Base-by-base conservation (phyloP, 2,888 invertebrate genomes). In the Diploptera punctata region DNA sequence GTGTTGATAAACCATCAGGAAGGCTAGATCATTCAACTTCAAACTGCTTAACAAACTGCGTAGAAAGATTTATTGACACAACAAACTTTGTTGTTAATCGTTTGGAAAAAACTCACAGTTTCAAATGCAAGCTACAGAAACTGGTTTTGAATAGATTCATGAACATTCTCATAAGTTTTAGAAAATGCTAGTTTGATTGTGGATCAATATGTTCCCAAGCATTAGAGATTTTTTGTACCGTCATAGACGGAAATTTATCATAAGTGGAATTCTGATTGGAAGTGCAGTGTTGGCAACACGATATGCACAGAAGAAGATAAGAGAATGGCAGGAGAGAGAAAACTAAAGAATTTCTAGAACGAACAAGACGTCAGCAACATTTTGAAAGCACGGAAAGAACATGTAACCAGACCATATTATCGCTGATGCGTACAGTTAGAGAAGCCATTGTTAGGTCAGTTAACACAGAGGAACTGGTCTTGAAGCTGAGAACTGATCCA, bases 341-440 rank as follows among this genome's bases (percentile, higher is more conserved):
- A 81, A 90, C 95, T 1, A 88, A 88, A 76, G 92, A 92, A 75
- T 92, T 94, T 80, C 85, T 97, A 76, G 93, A 94, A 77, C 89
- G 91, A 81, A 90, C 93, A 13, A 88, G 93, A 73, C 91, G 93
- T 73, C 91, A 92, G 80, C 94, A 94, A 78, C 95, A 97, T 81
- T 97, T 94, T 84, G 96, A 97, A 82, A 93, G 93, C 75, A 96
- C 95, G 43, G 94, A 95, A 79, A 87, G 91, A 75, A 96, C 95
- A 10, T 96, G 96, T 79, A 93, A 94, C 82, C 92, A 93, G 81
- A 94, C 95, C 67, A 93, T 94, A 74, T 81, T 93, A 31, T 91
- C 92, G 16, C 84, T 97, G 76, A 88, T 92, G 2, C 86, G 89
- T 68, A 90, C 91, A 75, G 86, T 97, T 69, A 89, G 92, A 77